These are phyloP conservation scores for Abrostola tripartita DNA, from an alignment of 2,888 invertebrate species.

Conservation along the genomic window DNA sequence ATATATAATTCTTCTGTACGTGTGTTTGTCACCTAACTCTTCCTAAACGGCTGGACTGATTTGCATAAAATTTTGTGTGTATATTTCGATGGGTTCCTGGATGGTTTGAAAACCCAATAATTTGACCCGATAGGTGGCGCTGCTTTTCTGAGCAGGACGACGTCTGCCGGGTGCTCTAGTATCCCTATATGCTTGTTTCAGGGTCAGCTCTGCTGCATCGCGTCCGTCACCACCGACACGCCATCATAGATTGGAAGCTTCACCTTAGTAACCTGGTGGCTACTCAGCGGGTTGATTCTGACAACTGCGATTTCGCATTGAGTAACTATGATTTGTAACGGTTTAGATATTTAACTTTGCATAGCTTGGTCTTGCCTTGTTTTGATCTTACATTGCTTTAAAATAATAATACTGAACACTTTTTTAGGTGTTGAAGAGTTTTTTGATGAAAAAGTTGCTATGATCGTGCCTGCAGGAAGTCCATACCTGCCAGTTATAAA, in stretches of 20 bases:
- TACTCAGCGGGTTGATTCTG: conserved; percentile 90
- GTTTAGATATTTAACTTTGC: background rate
- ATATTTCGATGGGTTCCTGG: too few species aligned
- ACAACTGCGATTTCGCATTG: conserved; percentile 92
- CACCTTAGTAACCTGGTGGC: conserved; percentile 92
- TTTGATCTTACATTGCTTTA: too few species aligned
- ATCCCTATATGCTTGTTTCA: conserved; percentile 7
- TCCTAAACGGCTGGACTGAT: too few species aligned
- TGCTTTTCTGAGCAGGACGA: too few species aligned
- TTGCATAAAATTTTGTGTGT: too few species aligned
- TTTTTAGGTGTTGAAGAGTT: conserved; percentile 91
- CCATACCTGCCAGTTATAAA: conserved; percentile 94
- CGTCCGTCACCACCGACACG: conserved; percentile 91
- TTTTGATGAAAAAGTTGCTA: conserved; percentile 93
- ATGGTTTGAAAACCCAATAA: too few species aligned
- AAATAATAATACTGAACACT: background rate
- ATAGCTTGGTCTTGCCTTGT: too few species aligned
- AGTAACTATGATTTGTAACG: conserved; percentile 78
- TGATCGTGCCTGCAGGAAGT: conserved; percentile 92
- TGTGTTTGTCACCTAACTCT: too few species aligned
- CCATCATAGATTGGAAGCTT: conserved; percentile 94
- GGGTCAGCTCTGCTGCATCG: conserved; percentile 75
- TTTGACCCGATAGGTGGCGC: too few species aligned
- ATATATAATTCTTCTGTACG: too few species aligned
- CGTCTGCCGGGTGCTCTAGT: too few species aligned